Evolutionary conservation across 2,797 vertebrate species (phyloP).

Genomic region (Champsocephalus esox): DNA sequence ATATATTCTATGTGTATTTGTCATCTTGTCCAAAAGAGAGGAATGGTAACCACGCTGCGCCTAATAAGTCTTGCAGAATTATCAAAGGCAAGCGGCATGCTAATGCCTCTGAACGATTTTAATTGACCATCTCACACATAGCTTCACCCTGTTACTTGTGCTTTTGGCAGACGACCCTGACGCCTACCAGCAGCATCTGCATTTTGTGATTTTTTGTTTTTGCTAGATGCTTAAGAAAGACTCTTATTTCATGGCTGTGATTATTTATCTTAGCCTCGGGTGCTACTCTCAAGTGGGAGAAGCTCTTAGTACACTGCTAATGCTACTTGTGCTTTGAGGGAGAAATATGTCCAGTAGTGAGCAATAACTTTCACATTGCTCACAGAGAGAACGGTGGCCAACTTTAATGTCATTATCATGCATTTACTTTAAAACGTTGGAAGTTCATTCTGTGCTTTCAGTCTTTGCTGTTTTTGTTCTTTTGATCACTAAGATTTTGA

Average conservation of each 20-base stretch:
- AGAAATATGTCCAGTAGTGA: constrained; percentile 47
- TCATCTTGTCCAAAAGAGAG: constrained; percentile 38
- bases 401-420: constrained; percentile 57
- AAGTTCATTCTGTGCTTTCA: constrained; percentile 49
- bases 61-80: constrained; percentile 52
- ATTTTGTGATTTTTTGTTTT: constrained; percentile 53
- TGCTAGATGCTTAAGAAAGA: constrained; percentile 59
- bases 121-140: constrained; percentile 64
- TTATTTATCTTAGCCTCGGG: constrained; percentile 54
- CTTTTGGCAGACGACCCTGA: constrained; percentile 66
- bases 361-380: constrained; percentile 57
- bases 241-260: constrained; percentile 55
- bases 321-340: constrained; percentile 55
- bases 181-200: constrained; percentile 64
- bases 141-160: constrained; percentile 63
- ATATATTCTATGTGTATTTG: constrained; percentile 13
- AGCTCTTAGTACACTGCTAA: constrained; percentile 46
- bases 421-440: constrained; percentile 55
- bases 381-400: constrained; percentile 22
- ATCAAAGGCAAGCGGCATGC: constrained; percentile 54
- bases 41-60: constrained; percentile 20
- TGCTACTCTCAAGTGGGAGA: constrained; percentile 55
- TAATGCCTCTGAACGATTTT: constrained; percentile 62
- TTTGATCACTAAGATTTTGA: constrained; percentile 55
- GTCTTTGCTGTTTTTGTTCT: constrained; percentile 10